Conservation (phyloP, 2,797 vertebrate genomes). For the Pelochelys cantorii region DNA sequence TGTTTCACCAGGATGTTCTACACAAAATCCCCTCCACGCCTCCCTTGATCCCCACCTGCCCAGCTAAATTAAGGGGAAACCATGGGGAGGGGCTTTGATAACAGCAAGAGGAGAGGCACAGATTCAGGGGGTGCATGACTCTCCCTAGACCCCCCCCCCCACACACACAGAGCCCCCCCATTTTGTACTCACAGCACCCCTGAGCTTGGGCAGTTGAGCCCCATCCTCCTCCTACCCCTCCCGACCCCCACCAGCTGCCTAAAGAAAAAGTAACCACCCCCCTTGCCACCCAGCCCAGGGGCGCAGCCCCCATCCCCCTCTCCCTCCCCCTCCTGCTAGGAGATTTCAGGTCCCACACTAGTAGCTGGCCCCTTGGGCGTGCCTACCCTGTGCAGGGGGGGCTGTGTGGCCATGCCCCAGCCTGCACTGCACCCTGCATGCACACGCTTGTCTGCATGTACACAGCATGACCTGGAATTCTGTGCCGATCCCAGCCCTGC, state of each 20-base stretch:
- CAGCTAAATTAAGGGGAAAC: neutral
- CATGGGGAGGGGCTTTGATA: neutral
- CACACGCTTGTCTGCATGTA: too few species aligned
- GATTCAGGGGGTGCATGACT: neutral
- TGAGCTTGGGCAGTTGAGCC: neutral
- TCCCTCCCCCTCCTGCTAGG: too few species aligned
- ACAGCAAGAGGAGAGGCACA: neutral
- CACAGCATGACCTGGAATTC: too few species aligned
- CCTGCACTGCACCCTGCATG: neutral
- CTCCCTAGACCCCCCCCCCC: neutral
- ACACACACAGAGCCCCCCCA: neutral
- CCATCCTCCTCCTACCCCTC: fast-evolving
- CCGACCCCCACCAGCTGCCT: too few species aligned
- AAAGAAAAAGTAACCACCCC: neutral
- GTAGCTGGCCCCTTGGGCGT: too few species aligned
- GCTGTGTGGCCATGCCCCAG: neutral
- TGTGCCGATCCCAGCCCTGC: neutral
- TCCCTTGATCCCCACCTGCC: neutral
- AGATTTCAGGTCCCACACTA: too few species aligned
- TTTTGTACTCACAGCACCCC: neutral
- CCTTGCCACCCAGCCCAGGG: too few species aligned
- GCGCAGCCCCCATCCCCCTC: too few species aligned
- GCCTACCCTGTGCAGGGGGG: neutral
- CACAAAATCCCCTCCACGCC: neutral
- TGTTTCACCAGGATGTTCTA: neutral